phyloP scores from a whole-genome alignment of 2,797 vertebrate genomes.

The Dendrocincla fuliginosa region DNA sequence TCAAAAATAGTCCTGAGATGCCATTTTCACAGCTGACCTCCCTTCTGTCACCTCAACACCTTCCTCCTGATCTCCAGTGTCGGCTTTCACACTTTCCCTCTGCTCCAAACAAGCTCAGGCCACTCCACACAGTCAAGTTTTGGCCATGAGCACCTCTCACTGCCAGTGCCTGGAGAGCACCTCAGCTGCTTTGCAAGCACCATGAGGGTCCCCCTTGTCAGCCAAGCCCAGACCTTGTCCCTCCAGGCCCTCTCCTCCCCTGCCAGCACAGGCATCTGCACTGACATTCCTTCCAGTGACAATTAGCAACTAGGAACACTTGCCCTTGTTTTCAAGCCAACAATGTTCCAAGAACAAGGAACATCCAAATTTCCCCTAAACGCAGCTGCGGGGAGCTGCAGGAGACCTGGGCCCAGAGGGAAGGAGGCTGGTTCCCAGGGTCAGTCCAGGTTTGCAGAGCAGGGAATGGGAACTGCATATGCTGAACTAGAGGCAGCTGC shows the following conservation, averaged over 20 bases:
- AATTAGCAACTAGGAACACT: neutral
- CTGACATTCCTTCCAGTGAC: neutral
- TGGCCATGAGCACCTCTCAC: neutral
- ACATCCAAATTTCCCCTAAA: neutral
- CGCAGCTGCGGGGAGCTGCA: neutral
- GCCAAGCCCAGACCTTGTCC: neutral
- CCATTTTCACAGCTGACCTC: neutral
- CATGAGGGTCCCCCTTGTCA: neutral
- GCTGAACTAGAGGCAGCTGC: neutral
- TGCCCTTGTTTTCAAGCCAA: slow-evolving; percentile 7
- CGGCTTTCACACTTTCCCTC: neutral
- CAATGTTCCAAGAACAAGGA: neutral
- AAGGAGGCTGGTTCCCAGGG: neutral
- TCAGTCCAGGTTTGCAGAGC: neutral
- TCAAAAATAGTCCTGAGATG: neutral
- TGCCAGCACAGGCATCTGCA: neutral
- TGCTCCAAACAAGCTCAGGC: neutral
- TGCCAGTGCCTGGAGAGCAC: neutral
- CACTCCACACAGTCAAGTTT: neutral
- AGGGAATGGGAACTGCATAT: neutral
- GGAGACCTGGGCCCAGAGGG: neutral
- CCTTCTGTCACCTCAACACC: neutral
- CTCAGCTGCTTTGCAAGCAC: neutral
- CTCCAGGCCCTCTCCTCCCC: neutral
- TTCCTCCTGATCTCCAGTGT: neutral